Conservation (phyloP, 2,797 vertebrate genomes). For the Melanotaenia maccullochi region DNA sequence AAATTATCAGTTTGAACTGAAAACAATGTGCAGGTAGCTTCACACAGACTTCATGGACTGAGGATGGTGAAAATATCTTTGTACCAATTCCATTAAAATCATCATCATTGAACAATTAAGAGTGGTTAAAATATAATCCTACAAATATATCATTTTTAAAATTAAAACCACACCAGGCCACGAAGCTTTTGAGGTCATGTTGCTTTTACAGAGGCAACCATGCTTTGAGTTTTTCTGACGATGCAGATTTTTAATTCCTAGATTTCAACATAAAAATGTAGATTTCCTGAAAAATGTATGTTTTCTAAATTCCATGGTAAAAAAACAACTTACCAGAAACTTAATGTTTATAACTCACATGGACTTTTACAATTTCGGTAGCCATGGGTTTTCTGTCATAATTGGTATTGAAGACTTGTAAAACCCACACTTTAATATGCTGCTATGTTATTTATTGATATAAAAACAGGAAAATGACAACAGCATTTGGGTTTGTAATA, state of each 20-base stretch:
- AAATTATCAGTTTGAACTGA: neutral
- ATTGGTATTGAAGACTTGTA: neutral
- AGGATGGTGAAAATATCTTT: neutral
- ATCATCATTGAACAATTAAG: neutral
- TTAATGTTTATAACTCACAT: no score
- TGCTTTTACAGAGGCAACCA: no score
- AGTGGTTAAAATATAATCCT: neutral
- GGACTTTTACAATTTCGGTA: no score
- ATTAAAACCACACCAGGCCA: no score
- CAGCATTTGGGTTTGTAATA: constrained; percentile 74
- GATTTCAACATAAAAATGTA: no score
- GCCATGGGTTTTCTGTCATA: no score
- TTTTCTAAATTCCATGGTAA: no score
- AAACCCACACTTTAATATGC: constrained; percentile 10
- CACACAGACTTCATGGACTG: neutral
- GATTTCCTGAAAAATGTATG: no score
- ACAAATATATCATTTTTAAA: neutral
- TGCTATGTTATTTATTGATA: neutral
- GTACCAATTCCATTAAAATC: neutral
- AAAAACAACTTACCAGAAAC: no score
- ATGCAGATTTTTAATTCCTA: no score
- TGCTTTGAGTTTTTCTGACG: no score
- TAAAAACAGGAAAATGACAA: constrained; percentile 38
- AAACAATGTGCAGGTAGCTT: neutral
- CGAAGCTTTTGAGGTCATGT: no score